These are phyloP conservation scores for Nematostella vectensis DNA, from an alignment of 92 coral and sea anemone genomes.

Conservation along the genomic window DNA sequence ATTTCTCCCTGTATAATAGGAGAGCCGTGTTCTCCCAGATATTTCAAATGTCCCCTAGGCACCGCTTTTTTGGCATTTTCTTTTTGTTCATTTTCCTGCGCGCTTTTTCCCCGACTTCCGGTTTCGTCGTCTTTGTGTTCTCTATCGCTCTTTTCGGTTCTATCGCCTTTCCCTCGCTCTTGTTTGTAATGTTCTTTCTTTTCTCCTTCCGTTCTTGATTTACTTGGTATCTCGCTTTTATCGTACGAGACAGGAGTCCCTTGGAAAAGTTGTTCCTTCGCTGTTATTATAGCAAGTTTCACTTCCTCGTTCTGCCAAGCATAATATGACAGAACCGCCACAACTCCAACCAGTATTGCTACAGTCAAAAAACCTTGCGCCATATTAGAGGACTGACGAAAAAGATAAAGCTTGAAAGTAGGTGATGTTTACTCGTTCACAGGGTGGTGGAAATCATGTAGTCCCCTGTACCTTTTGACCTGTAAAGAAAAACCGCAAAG, in stretches of 20 bases:
- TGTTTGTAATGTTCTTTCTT: not conserved
- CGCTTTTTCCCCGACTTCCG: constrained; percentile 12
- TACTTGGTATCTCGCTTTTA: not conserved
- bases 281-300: too few relatives aligned
- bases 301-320: constrained; percentile 7
- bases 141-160: not conserved
- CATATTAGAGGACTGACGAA: constrained; percentile 5
- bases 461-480: too few relatives aligned
- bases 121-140: not conserved
- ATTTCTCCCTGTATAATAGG: constrained; percentile 51
- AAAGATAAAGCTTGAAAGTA: too few relatives aligned
- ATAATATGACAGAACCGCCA: constrained; percentile 11
- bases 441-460: too few relatives aligned
- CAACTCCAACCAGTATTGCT: constrained; percentile 15
- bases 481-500: too few relatives aligned
- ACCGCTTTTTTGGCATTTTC: constrained; percentile 2
- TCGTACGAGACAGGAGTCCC: too few relatives aligned
- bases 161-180: not conserved
- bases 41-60: constrained; percentile 66
- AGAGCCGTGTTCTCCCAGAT: constrained; percentile 89
- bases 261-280: too few relatives aligned
- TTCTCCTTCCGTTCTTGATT: not conserved
- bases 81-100: constrained; percentile 9
- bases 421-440: too few relatives aligned
- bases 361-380: constrained; percentile 10